Evolutionary conservation across 2,888 invertebrate genomes (phyloP), one percentile per base, ranked within the genome.

Genomic region (Osmoderma eremita): DNA sequence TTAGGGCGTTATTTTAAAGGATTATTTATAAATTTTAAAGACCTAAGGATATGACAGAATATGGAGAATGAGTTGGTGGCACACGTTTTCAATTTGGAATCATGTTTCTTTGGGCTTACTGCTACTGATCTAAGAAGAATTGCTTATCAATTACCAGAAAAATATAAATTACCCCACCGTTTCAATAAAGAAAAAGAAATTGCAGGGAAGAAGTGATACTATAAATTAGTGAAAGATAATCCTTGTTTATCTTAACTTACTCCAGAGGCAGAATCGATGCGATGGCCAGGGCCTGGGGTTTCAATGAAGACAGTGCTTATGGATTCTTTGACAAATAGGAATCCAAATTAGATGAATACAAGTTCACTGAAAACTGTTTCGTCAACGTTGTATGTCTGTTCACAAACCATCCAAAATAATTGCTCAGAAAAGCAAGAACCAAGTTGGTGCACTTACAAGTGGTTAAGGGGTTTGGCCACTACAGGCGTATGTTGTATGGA

Each of bases 361-460:
- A 69, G 38, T 73, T 75, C 72, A 38, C 67, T 48, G 68, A 71
- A n/a, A 51, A 71, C 38, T 62, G 72, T 63, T 79, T 81, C 36
- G 81, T 73, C 70, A 82, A 82, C 69, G 67, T 78, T 17, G 80
- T 81, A 62, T 80, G 2, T 79, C 80, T 3, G 81, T 82, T 3
- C 79, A 81, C 66, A 79, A 75, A 67, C 79, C 80, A n/a, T 69
- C 75, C 51, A 75, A 74, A 70, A 69, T 82, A 38, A 68, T 82
- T 62, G 79, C 78, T 2, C 67, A 71, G 69, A 76, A 75, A 71
- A 81, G 81, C 41, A 58, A 63, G 4, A 78, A 76, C 63, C 80
- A 71, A 67, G 71, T 72, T 56, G 73, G 73, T 53, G 63, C 71
- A 65, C 10, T 69, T 6, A 4, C 30, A 30, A 70, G 62, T 41